Conservation (phyloP, 1,140 invertebrate species). For the Andricus grossulariae region DNA sequence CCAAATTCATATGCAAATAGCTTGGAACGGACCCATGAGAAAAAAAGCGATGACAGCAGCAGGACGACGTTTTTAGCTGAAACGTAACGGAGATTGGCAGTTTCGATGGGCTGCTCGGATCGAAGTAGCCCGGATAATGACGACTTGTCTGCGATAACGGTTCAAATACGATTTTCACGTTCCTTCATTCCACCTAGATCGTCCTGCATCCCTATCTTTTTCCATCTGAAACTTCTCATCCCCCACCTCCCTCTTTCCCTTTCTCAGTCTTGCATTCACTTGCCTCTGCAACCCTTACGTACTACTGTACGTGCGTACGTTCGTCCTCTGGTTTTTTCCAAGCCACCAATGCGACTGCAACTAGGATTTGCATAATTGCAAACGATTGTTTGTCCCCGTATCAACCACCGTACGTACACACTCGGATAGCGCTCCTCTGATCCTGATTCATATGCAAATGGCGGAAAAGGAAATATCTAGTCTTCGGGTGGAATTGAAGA, state of each 20-base stretch:
- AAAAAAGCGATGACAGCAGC: constrained; percentile 48
- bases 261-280: constrained; percentile 25
- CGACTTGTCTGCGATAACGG: constrained; percentile 46
- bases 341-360: constrained; percentile 65
- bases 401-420: constrained; percentile 64
- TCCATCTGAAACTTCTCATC: constrained; percentile 2
- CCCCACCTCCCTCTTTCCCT: constrained; percentile 32
- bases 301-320: constrained; percentile 37
- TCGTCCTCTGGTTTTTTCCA: constrained; percentile 52
- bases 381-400: constrained; percentile 72
- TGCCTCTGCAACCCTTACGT: constrained; percentile 8
- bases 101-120: constrained; percentile 47
- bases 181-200: constrained; percentile 32
- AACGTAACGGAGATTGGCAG: constrained; percentile 52
- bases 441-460: constrained; percentile 73
- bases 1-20: constrained; percentile 64
- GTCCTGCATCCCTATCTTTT: constrained; percentile 34
- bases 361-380: constrained; percentile 71
- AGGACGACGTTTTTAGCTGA: constrained; percentile 51
- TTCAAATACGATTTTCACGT: constrained; percentile 44
- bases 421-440: constrained; percentile 60
- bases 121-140: constrained; percentile 44
- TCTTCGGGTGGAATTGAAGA: constrained; percentile 58
- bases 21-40: constrained; percentile 9
- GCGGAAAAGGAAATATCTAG: constrained; percentile 60